Evolutionary conservation across 2,888 invertebrate genomes (phyloP), one percentile per base, ranked within the genome.

Genomic region (Sthenelais limicola): DNA sequence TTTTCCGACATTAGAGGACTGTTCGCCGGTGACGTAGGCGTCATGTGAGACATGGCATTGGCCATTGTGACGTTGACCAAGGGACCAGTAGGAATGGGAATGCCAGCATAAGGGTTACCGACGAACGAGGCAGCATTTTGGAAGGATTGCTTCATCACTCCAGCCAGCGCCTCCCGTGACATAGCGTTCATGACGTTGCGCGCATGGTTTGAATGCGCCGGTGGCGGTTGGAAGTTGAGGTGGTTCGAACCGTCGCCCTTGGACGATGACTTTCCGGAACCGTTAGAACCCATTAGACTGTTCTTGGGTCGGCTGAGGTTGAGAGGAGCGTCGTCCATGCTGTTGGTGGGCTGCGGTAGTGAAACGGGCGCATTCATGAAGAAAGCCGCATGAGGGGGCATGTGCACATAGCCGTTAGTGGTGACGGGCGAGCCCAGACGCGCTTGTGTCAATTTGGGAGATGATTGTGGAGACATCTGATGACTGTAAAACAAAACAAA

Each of bases 151-250:
- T 49, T 43, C 33, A 51, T 52, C 24, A 62, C 30, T 33, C 33
- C 32, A 35, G 35, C 49, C 35, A 43, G 30, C 33, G n/a, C 33
- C 30, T 71, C 66, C 32, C 30, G 71, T 18, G 62, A 43, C 33
- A 71, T 43, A 1, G 68, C 48, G 51, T 66, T 35, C 21, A 32
- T 51, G 43, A 52, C 18, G 47, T n/a, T 24, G 68, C 73, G 73
- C n/a, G 62, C 52, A 58, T 73, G 73, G 68, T 73, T 73, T 24
- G 52, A 52, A 68, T 73, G 73, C 18, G 73, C 73, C 15, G 73
- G 73, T 35, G 73, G 73, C 33, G 73, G 73, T 48, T 73, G 73
- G 56, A 68, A 68, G 62, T 62, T 62, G 38, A 62, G 3, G 32
- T 54, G 35, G 24, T 33, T 24, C 3, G 48, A n/a, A 35, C 33